These are phyloP conservation scores for Actinia equina DNA, from an alignment of 64 coral and sea anemone genomes.

Conservation along the genomic window DNA sequence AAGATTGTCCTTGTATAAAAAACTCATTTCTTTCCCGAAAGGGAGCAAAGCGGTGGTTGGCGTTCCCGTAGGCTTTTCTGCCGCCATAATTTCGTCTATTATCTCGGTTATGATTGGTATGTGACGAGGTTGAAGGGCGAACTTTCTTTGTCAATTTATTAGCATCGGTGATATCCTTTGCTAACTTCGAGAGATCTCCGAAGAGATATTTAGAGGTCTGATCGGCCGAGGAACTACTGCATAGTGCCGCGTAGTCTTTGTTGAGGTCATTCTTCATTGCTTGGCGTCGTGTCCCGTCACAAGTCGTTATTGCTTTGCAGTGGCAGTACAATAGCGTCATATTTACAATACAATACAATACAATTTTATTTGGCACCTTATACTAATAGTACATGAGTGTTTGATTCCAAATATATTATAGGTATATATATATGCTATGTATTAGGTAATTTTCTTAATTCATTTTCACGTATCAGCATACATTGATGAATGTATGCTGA, in stretches of 20 bases:
- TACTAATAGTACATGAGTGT: no score
- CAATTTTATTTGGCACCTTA: no score
- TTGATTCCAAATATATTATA: no score
- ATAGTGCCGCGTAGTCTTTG: conserved; percentile 49
- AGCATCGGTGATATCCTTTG: conserved; percentile 44
- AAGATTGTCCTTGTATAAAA: conserved; percentile 28
- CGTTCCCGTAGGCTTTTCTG: background rate
- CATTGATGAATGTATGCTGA: no score
- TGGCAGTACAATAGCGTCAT: conserved; percentile 15
- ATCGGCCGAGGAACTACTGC: conserved; percentile 28
- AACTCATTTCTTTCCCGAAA: conserved; percentile 24
- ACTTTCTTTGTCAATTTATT: conserved; percentile 37
- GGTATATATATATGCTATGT: no score
- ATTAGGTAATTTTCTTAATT: no score
- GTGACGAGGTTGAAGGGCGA: conserved; percentile 5
- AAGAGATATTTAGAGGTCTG: conserved; percentile 19
- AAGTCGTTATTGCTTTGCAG: conserved; percentile 41
- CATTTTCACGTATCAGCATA: no score
- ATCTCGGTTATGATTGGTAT: background rate
- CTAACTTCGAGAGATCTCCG: conserved; percentile 52
- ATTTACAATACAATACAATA: no score
- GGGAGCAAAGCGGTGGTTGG: conserved; percentile 12
- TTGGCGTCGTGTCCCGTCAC: conserved; percentile 15
- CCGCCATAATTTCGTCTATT: conserved; percentile 12
- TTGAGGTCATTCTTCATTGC: conserved; percentile 43